Conservation (phyloP, 2,797 vertebrate genomes). For the Melanogrammus aeglefinus region DNA sequence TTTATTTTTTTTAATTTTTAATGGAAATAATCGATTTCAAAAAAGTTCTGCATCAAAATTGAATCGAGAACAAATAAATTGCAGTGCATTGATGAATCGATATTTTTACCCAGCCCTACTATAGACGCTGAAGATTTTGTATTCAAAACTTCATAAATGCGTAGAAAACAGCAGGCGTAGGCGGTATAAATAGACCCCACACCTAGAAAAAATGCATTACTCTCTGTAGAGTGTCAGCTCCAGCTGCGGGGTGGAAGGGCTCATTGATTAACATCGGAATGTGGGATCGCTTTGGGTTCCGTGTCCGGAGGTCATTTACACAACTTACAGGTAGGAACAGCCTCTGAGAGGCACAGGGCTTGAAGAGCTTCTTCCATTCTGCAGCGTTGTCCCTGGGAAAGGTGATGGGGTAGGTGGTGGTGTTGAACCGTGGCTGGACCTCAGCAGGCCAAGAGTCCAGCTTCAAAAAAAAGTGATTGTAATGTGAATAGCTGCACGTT, state of each 20-base stretch:
- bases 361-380: constrained; percentile 97
- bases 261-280: neutral
- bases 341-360: constrained; percentile 95
- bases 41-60: too few species aligned
- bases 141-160: neutral
- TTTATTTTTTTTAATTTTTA: too few species aligned
- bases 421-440: constrained; percentile 77
- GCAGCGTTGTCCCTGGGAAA: constrained; percentile 85
- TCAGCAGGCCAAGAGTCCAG: constrained; percentile 79
- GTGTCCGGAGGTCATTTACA: neutral
- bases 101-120: too few species aligned
- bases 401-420: constrained; percentile 86
- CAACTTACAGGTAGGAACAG: constrained; percentile 91
- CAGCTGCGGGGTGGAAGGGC: neutral
- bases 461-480: constrained; percentile 60
- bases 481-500: neutral
- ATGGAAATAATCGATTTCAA: too few species aligned
- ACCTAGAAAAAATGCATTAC: too few species aligned
- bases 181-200: too few species aligned
- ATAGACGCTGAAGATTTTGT: neutral
- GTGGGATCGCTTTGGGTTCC: neutral
- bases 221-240: too few species aligned
- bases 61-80: too few species aligned
- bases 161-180: too few species aligned
- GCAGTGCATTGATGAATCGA: too few species aligned